Evolutionary conservation across 2,113 vertebrate genomes (phyloP).

Genomic region (Vireo altiloquus): DNA sequence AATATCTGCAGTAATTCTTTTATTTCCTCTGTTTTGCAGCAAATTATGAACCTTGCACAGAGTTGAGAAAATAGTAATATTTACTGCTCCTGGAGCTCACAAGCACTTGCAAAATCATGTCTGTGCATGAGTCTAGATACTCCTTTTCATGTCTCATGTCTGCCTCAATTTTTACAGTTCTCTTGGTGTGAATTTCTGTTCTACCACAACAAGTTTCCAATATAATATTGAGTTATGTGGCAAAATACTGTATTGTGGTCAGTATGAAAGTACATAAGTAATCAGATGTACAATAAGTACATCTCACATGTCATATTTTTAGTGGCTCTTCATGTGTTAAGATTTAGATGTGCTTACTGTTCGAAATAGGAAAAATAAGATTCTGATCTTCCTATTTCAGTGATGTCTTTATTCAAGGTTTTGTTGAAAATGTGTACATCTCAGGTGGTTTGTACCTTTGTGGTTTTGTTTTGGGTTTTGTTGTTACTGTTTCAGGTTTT

Average conservation of each 20-base stretch:
- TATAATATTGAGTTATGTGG: not conserved
- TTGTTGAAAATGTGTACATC: not conserved
- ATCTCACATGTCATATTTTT: not conserved
- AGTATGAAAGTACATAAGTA: no score
- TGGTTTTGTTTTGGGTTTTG: not conserved
- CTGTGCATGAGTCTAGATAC: not conserved
- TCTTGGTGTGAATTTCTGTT: not conserved
- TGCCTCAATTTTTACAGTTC: not conserved
- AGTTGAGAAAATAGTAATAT: not conserved
- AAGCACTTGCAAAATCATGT: not conserved
- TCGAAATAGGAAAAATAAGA: not conserved
- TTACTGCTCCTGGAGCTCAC: not conserved
- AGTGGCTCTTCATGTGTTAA: rapidly evolving
- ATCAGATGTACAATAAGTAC: no score
- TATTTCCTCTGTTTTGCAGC: not conserved
- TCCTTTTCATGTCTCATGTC: not conserved
- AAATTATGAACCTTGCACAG: not conserved
- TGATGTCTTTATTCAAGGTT: not conserved
- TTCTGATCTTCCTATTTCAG: not conserved
- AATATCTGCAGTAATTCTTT: not conserved
- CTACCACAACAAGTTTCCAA: not conserved
- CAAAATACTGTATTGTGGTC: not conserved
- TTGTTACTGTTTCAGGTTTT: not conserved
- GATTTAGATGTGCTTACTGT: not conserved
- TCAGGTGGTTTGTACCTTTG: rapidly evolving